Percentiles rank a stretch among this genome's conserved stretches.
These are phyloP conservation scores for Smutsia temminckii DNA, from an alignment of 2,797 vertebrate species.

Conservation along the genomic window DNA sequence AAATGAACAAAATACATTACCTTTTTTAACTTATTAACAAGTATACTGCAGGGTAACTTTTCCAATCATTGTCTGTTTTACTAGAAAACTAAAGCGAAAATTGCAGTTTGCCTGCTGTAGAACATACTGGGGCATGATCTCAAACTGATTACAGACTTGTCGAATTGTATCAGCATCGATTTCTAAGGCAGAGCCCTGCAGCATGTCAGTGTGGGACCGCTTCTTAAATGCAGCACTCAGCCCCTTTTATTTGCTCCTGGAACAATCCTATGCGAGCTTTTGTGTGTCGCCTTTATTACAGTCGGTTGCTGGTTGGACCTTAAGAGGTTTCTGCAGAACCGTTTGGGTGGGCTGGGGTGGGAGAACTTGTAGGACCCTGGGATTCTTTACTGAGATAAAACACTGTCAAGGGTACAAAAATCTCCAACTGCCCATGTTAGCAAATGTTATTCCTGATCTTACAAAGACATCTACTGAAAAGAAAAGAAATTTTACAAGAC, in stretches of 20 bases:
- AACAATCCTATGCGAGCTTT: not conserved
- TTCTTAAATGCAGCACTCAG: not conserved
- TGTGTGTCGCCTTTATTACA: not conserved
- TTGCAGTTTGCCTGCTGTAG: slow-evolving; percentile 60
- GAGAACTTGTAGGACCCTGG: not conserved
- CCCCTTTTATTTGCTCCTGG: not conserved
- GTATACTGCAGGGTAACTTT: slow-evolving; percentile 45
- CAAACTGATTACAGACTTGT: slow-evolving; percentile 71
- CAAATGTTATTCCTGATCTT: not conserved
- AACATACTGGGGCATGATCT: slow-evolving; percentile 54
- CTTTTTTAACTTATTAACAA: slow-evolving; percentile 6
- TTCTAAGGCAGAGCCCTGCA: slow-evolving; percentile 30
- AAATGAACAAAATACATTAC: slow-evolving; percentile 20
- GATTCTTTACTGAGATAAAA: not conserved
- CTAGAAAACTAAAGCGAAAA: slow-evolving; percentile 67
- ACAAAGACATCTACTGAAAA: not conserved
- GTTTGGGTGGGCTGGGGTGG: not conserved
- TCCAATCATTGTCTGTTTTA: slow-evolving; percentile 51
- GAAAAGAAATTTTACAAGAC: not conserved
- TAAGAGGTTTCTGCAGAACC: not conserved
- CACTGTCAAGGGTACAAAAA: not conserved
- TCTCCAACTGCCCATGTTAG: not conserved
- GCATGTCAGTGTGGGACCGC: not conserved
- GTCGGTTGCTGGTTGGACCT: not conserved
- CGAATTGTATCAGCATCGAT: slow-evolving; percentile 72